phyloP scores from a whole-genome alignment of 2,888 invertebrate species.

The Petrolisthes manimaculis region DNA sequence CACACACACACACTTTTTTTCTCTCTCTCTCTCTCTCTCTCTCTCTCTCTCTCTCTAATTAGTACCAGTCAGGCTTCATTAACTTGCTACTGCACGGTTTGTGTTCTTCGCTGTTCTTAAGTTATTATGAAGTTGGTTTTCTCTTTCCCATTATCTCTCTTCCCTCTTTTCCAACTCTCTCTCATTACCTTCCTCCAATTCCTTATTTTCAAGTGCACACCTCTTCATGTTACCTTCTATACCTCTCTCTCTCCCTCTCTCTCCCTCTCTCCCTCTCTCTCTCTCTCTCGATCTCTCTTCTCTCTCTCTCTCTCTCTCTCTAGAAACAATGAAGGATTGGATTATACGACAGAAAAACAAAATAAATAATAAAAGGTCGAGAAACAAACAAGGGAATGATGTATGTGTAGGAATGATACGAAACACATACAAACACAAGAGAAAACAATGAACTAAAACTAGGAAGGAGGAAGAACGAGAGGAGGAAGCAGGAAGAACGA shows the following conservation, averaged over 20 bases:
- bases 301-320: no score
- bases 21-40: slow-evolving; percentile 15
- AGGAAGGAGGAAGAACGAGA: neutral
- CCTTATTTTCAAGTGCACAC: neutral
- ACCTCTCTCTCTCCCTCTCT: neutral
- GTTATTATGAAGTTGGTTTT: neutral
- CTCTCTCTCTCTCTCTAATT: slow-evolving; percentile 1
- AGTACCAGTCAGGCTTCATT: neutral
- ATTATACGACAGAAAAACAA: neutral
- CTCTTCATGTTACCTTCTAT: neutral
- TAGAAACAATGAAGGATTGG: neutral
- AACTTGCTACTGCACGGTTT: neutral
- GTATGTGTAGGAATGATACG: neutral
- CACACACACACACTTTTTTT: no score
- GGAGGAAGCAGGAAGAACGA: neutral
- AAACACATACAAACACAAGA: neutral
- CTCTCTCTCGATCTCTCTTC: no score
- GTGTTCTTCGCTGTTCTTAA: neutral
- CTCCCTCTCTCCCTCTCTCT: neutral
- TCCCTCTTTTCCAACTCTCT: neutral
- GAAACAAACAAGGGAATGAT: neutral
- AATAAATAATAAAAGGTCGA: neutral
- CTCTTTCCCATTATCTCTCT: neutral
- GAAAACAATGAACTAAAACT: neutral
- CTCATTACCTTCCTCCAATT: neutral